Evolutionary conservation across 2,797 vertebrate genomes (phyloP), one percentile per base, ranked within the genome.

Genomic region (Todus mexicanus): DNA sequence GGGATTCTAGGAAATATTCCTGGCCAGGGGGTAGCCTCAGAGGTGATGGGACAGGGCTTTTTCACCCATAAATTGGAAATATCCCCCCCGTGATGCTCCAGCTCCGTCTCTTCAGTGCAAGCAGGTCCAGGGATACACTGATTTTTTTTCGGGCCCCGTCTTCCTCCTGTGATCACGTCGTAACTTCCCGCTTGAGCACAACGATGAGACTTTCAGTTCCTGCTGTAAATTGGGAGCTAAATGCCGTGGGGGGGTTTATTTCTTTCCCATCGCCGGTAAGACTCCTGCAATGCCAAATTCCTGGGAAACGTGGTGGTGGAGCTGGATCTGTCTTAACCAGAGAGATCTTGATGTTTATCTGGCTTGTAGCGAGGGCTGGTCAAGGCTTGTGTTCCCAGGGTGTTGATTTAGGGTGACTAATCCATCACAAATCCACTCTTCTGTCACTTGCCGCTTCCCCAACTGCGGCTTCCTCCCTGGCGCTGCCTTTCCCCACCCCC

Each of bases 131-230:
- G 33, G 33, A 27, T 29, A 26, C 6, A 1, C 10, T 10, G 48
- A 14, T 13, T 50, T 72, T 53, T 5, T 47, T 72, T 43, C 4
- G 8, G 1, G 7, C 48, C 27, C 11, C 15, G 3, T 19, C 38
- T 15, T 18, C 5, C 21, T 27, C 26, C 73, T 0, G 1, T 12
- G 27, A 7, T 31, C 6, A 0, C 11, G 8, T 5, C 6, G 29
- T 15, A 7, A 25, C 31, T 11, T 27, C 40, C 17, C 1, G 2
- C 72, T 11, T 1, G 14, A 25, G 8, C 5, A 0, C 26, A 11
- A 11, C 1, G 2, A 5, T 6, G 31, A 29, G 31, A 3, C 18
- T 61, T 33, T 31, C 10, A 3, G 13, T 29, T 29, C 12, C 4
- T 1, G 11, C 48, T 15, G 8, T 20, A 5, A 13, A 2, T 10